Evolutionary conservation across 2,888 invertebrate species (phyloP), one percentile per base, ranked within the genome.

Genomic region (Glaucopsyche alexis): DNA sequence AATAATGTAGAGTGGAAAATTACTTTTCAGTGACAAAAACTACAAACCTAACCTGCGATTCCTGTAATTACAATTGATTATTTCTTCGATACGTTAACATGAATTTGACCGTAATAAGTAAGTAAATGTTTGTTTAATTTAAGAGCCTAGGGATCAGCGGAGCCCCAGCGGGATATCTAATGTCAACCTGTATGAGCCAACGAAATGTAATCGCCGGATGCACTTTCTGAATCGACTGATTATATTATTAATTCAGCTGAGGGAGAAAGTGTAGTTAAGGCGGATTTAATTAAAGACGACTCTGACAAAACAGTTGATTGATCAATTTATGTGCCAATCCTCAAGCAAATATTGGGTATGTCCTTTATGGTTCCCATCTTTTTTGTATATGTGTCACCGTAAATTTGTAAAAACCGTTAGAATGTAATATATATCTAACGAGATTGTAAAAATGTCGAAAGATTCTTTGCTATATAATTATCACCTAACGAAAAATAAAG

Each of bases 121-220:
- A n/a, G 42, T 38, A 67, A 67, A 69, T 47, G 14, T 69, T 69
- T 47, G 69, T 47, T 49, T 47, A 49, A 38, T 69, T 47, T 69
- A 66, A 49, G 69, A 19, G 45, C 47, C 66, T 72, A 5, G 66
- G 50, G 42, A 50, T 72, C 66, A 72, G 14, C 60, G 14, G 40
- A 72, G 38, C 64, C 66, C 49, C 73, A 16, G 73, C 38, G 72
- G 66, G 64, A 73, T 65, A 71, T 71, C 16, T 40, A 42, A 65
- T 70, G 71, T 40, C 73, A 74, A 72, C 75, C 71, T 75, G 76
- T 79, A 78, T 77, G 74, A 76, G 74, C 79, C 82, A 83, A 84
- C 80, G 80, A 83, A 75, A 76, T 74, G 74, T 82, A 83, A 84
- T 83, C 74, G 80, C 78, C 79, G 78, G 77, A 76, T 75, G 79